Evolutionary conservation across 2,113 vertebrate genomes (phyloP), one percentile per base, ranked within the genome.

Genomic region (Dipodomys ordii): DNA sequence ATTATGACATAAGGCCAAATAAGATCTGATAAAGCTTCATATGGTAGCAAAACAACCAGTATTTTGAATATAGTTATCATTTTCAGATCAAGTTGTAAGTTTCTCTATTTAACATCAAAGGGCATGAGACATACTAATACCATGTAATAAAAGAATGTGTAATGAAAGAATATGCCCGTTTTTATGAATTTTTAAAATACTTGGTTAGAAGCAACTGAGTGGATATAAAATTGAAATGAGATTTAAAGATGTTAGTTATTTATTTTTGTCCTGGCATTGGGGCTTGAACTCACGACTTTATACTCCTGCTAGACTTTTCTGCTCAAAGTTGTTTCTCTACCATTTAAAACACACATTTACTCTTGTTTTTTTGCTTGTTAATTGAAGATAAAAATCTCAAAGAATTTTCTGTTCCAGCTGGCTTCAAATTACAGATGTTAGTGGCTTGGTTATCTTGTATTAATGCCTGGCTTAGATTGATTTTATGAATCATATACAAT

Each of bases 21-120:
- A 95, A 0, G 30, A 94, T 68, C 28, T 92, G 68, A 20, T 93
- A 68, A 62, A 53, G 9, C 95, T 97, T 95, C 85, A 74, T 94
- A 68, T 67, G 91, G 30, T 1, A 93, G 35, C 19, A 78, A 88
- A 95, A 39, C 12, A 90, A 90, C 11, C 35, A 83, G 88, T 68
- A 71, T 76, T 89, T 91, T 95, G 49, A 85, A 35, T 84, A 76
- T 82, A 93, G n/a, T 73, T 82, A 79, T 30, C 18, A n/a, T 76
- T 95, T 84, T 86, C 30, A 87, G 67, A 57, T 83, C 44, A 90
- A 84, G 65, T 92, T 94, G 57, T 89, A 79, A 90, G 2, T 80
- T 46, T 39, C 76, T 35, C 4, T 39, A n/a, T 39, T 86, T 89
- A 89, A 71, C 76, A 4, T 71, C 18, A 68, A 27, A 73, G 13